Base-by-base conservation (phyloP, 2,888 invertebrate genomes). In the Unio pictorum region DNA sequence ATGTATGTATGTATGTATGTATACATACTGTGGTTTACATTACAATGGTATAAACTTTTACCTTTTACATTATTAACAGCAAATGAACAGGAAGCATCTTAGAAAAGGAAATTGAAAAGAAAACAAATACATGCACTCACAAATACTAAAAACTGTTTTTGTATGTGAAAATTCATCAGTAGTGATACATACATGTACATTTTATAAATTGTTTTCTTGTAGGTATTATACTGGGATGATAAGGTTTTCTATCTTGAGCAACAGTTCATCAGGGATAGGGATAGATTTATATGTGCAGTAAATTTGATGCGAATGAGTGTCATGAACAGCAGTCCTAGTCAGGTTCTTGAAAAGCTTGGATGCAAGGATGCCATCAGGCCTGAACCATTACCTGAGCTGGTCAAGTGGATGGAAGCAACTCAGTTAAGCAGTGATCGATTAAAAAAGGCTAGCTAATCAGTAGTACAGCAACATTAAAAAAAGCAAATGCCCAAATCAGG, bases 171-270 rank as follows among this genome's bases (percentile, higher is more conserved):
- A 45, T 45, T 45, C 15, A 15, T 11, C 3, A 45, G 45, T 45
- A 15, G 45, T 45, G 11, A 15, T 45, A 45, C 3, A 45, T 45
- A 15, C 15, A 45, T 45, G 45, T 45, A 45, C 45, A 45, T 45
- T n/a, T 23, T 8, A n/a, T n/a, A 23, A 17, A 57, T 17, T 23
- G 61, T 60, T 68, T 15, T 66, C 55, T 79, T 82, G 26, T 78
- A 95, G 94, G 87, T 96, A 61, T 92, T 94, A 30, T 95, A 94
- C 90, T 96, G 96, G 96, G 96, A 96, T 84, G 95, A 95, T 26
- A 94, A 94, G 87, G 93, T 94, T 45, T 91, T 96, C 75, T 96
- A 95, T 88, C 91, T 96, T 76, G 96, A 96, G 86, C 96, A 96
- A 84, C 93, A 94, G 86, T 94, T 96, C 85, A 92, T 95, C 15